Base-by-base conservation (phyloP, 2,888 invertebrate genomes). In the Latheticus oryzae region DNA sequence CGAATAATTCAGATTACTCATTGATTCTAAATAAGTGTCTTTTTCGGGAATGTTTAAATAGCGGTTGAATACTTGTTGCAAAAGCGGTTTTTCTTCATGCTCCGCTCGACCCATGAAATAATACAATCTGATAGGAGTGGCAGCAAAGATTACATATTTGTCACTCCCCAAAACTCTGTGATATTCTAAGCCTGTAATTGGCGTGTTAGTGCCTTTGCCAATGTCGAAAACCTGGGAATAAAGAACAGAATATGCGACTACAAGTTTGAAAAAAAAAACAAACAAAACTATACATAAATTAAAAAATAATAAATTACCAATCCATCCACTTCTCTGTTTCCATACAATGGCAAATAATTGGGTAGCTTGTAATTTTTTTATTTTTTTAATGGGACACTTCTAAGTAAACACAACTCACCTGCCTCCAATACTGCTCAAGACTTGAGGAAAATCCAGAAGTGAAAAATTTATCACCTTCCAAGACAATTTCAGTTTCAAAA, bases 171-270 rank as follows among this genome's bases (percentile, higher is more conserved):
- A 85, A 54, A 91, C 82, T 72, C 87, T 85, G 73, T 91, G 89
- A 77, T 92, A 91, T 73, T 93, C 90, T 47, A 97, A 81, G 0
- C 93, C 94, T n/a, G 92, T 95, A 59, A 97, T 91, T 0, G 92
- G 88, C 55, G 87, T 89, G 33, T 86, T 83, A 15, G 84, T 83
- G 0, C 90, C 90, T 77, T 88, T 87, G 0, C 93, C 93, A 64
- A 95, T 85, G 78, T 94, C 94, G 73, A 93, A 95, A 28, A 95
- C 88, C 93, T 94, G 79, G 12, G 74, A 37, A 61, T 47, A 24
- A n/a, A 17, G n/a, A n/a, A n/a, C n/a, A n/a, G n/a, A n/a, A n/a
- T n/a, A n/a, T n/a, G n/a, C n/a, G n/a, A n/a, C n/a, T n/a, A n/a
- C n/a, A n/a, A n/a, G n/a, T n/a, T n/a, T n/a, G n/a, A n/a, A n/a